Evolutionary conservation across 2,888 invertebrate genomes (phyloP), one percentile per base, ranked within the genome.

Genomic region (Xylophagus ater): DNA sequence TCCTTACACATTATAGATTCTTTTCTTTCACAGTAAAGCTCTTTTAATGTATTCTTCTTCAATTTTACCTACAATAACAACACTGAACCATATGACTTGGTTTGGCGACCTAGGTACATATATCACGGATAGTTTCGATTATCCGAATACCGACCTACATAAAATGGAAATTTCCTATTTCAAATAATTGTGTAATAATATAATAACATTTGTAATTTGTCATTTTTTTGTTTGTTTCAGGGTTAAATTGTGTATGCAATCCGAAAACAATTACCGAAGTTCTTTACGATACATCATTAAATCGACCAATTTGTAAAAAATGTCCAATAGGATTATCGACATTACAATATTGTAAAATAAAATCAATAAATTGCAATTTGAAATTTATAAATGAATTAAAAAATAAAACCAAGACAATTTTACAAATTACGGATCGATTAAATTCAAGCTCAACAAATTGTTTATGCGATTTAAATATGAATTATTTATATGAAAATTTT

Each of bases 211-310:
- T 21, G 9, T 21, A 21, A 21, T 21, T 7, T 21, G 9, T 9
- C 5, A 28, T 14, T 17, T 25, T 43, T 19, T 37, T 32, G 37
- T 39, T 5, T 40, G 43, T 42, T 37, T 12, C 30, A 73, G 73
- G 59, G 44, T 54, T 68, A 39, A 51, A 55, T 12, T 73, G 73
- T 46, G 50, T 55, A 36, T 73, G 73, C 46, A 57, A 67, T 36
- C 18, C 31, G 4, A 51, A 47, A 7, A 42, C 50, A 19, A 38
- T 44, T 4, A 41, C 42, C 21, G 28, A 49, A 24, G 40, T 51
- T 14, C 45, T 57, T 10, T 65, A 58, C 37, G 63, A 65, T 38
- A 50, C 52, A 5, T 43, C 33, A 3, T 49, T 50, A 31, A 46
- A 49, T n/a, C 52, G 48, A 44, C 60, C 60, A 15, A 54, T 49